Percentiles rank a stretch among this genome's conserved stretches.
These are phyloP conservation scores for Nyctibius grandis DNA, from an alignment of 2,797 vertebrate genomes.

Conservation along the genomic window DNA sequence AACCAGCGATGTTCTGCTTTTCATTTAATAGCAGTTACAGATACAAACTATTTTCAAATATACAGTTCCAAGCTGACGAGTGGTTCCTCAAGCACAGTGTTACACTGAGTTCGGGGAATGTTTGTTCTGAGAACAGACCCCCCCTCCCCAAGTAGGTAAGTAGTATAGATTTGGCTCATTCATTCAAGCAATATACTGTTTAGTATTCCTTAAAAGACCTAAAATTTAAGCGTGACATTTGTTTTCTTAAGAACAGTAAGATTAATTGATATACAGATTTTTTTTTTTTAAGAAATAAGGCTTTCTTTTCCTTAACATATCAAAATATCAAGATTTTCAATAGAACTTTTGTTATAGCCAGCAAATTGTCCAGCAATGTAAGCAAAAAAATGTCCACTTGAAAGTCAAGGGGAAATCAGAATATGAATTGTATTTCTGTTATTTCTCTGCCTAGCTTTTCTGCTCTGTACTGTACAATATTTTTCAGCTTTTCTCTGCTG, in stretches of 20 bases:
- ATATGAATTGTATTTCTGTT: background rate
- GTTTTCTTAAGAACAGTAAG: background rate
- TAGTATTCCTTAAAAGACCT: background rate
- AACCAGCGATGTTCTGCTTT: conserved; percentile 10
- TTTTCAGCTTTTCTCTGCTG: background rate
- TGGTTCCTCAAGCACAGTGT: background rate
- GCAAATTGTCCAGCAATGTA: too few relatives aligned
- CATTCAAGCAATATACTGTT: background rate
- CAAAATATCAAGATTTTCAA: background rate
- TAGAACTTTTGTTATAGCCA: background rate
- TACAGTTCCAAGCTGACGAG: background rate
- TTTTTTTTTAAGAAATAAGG: background rate
- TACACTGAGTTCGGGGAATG: background rate
- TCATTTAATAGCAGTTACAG: conserved; percentile 42
- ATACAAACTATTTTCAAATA: conserved; percentile 44
- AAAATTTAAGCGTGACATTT: background rate
- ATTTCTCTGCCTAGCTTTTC: background rate
- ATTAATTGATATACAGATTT: background rate
- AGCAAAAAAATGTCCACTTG: background rate
- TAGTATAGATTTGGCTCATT: conserved; percentile 1
- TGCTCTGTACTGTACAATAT: background rate
- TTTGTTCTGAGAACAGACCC: conserved; percentile 2
- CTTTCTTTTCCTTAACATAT: background rate
- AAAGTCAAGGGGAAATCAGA: background rate
- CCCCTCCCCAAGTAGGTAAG: background rate